These are phyloP conservation scores for Amazona finschi DNA, from an alignment of 2,797 vertebrate genomes.

Conservation along the genomic window DNA sequence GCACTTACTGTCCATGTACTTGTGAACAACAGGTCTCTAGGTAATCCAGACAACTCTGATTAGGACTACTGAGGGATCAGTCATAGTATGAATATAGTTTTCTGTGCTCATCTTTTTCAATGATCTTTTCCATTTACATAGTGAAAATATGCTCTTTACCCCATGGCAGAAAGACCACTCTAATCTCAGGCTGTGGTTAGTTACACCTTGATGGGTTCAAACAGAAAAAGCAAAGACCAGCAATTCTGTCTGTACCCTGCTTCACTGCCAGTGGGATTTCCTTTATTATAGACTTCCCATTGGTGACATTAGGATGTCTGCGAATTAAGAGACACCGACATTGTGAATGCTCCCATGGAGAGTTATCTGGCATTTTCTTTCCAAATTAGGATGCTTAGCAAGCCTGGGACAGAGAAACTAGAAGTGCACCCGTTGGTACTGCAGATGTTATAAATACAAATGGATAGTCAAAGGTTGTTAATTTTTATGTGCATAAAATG, in stretches of 20 bases:
- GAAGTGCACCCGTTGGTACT: slow-evolving; percentile 42
- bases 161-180: neutral
- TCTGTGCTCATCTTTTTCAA: neutral
- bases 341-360: neutral
- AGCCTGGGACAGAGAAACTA: neutral
- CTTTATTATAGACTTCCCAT: neutral
- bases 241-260: neutral
- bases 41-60: neutral
- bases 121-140: neutral
- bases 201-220: neutral
- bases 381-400: slow-evolving; percentile 50
- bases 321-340: neutral
- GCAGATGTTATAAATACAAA: slow-evolving; percentile 68
- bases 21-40: neutral
- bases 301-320: slow-evolving; percentile 9
- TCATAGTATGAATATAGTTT: neutral
- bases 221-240: neutral
- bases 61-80: neutral
- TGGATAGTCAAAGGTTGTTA: slow-evolving; percentile 55
- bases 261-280: neutral
- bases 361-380: slow-evolving; percentile 43
- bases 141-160: neutral
- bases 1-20: neutral
- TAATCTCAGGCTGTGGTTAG: neutral
- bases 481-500: slow-evolving; percentile 60